These are phyloP conservation scores for Romanogobio albipinnatus DNA, from an alignment of 2,113 vertebrate genomes.

Conservation along the genomic window DNA sequence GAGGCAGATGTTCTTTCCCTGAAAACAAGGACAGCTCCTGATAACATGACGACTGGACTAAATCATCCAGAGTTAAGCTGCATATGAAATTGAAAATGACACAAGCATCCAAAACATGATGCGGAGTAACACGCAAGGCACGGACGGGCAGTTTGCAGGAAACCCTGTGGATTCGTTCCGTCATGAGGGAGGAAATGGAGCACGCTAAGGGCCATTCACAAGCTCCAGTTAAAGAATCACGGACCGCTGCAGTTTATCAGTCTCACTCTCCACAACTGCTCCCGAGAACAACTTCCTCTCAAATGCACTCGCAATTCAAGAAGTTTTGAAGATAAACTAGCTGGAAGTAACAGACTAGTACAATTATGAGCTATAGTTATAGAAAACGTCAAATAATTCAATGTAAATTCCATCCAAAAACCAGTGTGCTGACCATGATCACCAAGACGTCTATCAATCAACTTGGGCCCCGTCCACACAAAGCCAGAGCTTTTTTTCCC, in stretches of 20 bases:
- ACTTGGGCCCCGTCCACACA: no score
- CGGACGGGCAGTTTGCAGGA: neutral
- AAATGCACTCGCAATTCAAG: neutral
- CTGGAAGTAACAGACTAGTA: neutral
- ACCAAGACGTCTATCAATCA: neutral
- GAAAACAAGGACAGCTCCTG: constrained; percentile 19
- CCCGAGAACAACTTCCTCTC: neutral
- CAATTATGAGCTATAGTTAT: neutral
- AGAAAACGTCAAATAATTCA: neutral
- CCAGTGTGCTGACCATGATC: neutral
- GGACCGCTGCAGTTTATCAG: neutral
- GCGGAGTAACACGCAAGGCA: neutral
- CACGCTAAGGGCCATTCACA: constrained; percentile 28
- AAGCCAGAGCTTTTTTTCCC: no score
- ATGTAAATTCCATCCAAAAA: neutral
- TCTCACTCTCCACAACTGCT: neutral
- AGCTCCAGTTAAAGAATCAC: neutral
- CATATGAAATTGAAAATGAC: neutral
- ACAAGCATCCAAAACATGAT: neutral
- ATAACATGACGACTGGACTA: neutral
- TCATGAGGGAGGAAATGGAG: constrained; percentile 1
- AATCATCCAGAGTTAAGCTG: no score
- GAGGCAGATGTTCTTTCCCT: constrained; percentile 23
- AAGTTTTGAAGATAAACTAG: neutral
- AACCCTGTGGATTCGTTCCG: neutral